phyloP scores from a whole-genome alignment of 2,797 vertebrate species.

The Champsocephalus gunnari region DNA sequence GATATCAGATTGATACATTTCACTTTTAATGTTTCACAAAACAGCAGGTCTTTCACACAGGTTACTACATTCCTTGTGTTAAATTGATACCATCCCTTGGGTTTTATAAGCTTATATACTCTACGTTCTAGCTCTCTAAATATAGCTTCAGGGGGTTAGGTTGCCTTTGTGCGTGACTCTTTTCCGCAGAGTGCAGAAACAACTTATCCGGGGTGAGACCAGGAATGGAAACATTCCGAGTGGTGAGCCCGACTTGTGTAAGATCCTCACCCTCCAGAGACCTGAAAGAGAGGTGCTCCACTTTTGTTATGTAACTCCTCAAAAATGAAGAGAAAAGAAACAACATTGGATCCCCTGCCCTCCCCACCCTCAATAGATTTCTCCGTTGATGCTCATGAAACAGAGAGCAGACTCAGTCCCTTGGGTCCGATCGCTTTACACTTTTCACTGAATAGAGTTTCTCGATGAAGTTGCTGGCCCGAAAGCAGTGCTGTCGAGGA shows the following conservation, averaged over 20 bases:
- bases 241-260: constrained; percentile 74
- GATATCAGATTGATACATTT: neutral
- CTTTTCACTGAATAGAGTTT: constrained; percentile 57
- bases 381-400: constrained; percentile 68
- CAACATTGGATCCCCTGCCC: constrained; percentile 43
- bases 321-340: constrained; percentile 52
- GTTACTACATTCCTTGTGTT: neutral
- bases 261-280: constrained; percentile 64
- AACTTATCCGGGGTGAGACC: constrained; percentile 72
- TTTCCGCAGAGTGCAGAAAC: constrained; percentile 69
- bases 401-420: constrained; percentile 60
- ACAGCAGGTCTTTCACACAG: constrained; percentile 2
- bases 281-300: constrained; percentile 70
- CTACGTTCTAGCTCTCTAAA: constrained; percentile 63
- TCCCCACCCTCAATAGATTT: constrained; percentile 43
- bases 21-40: neutral
- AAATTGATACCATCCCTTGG: constrained; percentile 27
- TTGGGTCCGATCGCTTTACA: constrained; percentile 76
- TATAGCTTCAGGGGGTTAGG: constrained; percentile 58
- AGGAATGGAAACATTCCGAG: constrained; percentile 77
- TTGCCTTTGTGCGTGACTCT: constrained; percentile 63
- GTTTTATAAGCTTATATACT: constrained; percentile 28
- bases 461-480: constrained; percentile 52
- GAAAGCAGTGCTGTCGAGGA: constrained; percentile 73
- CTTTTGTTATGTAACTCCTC: constrained; percentile 77